A percentile compares a stretch with the other conserved stretches of the same genome.
phyloP scores from a whole-genome alignment of 2,888 invertebrate species.

The Dastarcus helophoroides region DNA sequence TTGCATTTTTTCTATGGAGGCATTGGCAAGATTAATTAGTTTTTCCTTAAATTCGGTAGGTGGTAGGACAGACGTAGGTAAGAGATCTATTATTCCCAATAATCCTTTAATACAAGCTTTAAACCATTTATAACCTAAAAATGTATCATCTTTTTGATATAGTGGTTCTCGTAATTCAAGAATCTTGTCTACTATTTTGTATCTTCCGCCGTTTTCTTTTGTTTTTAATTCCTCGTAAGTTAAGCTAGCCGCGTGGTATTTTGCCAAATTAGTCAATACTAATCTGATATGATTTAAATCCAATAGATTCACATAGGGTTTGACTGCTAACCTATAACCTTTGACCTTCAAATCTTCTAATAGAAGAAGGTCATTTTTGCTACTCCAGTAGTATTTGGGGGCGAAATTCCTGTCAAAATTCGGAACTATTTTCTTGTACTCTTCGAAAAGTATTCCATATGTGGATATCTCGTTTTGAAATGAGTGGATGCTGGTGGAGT shows the following conservation, averaged over 20 bases:
- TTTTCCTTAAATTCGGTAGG: not conserved
- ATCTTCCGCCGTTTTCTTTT: conserved; percentile 7
- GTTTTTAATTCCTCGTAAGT: conserved; percentile 15
- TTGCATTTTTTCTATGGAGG: not conserved
- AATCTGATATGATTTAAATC: conserved; percentile 12
- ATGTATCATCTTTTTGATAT: too few relatives aligned
- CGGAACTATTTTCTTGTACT: conserved; percentile 6
- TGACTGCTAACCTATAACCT: conserved; percentile 11
- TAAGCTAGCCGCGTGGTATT: conserved; percentile 13
- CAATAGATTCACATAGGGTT: conserved; percentile 9
- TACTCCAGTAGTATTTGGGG: conserved; percentile 6
- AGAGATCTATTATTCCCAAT: not conserved
- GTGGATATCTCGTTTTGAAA: not conserved
- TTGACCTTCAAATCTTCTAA: conserved; percentile 13
- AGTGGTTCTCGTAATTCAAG: too few relatives aligned
- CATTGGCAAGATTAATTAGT: not conserved
- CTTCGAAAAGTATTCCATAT: conserved; percentile 5
- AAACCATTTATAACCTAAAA: conserved; percentile 3
- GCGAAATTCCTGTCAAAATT: conserved; percentile 6
- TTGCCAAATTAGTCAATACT: conserved; percentile 11
- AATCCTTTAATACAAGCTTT: conserved; percentile 4
- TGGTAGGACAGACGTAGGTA: conserved; percentile 1
- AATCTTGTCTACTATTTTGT: conserved; percentile 9
- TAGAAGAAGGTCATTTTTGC: conserved; percentile 5
- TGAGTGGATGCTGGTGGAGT: not conserved